Evolutionary conservation across 2,888 invertebrate genomes (phyloP), one percentile per base, ranked within the genome.

Genomic region (Erpobdella octoculata): DNA sequence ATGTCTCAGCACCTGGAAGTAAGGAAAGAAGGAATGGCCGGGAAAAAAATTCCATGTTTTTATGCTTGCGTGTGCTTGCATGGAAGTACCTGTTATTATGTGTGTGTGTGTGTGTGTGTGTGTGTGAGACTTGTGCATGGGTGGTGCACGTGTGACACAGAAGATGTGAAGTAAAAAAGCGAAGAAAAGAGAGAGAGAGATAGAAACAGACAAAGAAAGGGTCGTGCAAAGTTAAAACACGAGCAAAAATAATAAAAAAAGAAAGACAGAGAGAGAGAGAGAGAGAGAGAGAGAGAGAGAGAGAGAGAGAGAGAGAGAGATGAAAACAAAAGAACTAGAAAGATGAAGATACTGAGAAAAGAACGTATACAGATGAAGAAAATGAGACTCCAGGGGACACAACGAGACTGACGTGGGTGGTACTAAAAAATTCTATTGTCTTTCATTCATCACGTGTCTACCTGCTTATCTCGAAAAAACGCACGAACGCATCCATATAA

Each of bases 121-220:
- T 35, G 66, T n/a, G n/a, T n/a, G n/a, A n/a, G n/a, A n/a, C n/a
- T n/a, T n/a, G n/a, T n/a, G n/a, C n/a, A n/a, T n/a, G n/a, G n/a
- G n/a, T n/a, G n/a, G n/a, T n/a, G n/a, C n/a, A n/a, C n/a, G n/a
- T n/a, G n/a, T n/a, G n/a, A n/a, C 66, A 66, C 66, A 66, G 38
- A 66, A n/a, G 38, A 36, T n/a, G 18, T 18, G n/a, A 66, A 36
- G n/a, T 41, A 66, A 18, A 37, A 25, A 66, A n/a, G n/a, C n/a
- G n/a, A n/a, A n/a, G n/a, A n/a, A 62, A n/a, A 31, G 9, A 62
- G 18, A 31, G 25, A 33, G 25, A 62, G 18, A 62, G 8, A 62
- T 31, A 31, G 25, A 62, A 8, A 62, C 28, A 62, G n/a, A 62
- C 33, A 31, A 18, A 33, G 25, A 62, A 28, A 62, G 25, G 18